Evolutionary conservation across 2,113 vertebrate species (phyloP).

Genomic region (Dinomys branickii): DNA sequence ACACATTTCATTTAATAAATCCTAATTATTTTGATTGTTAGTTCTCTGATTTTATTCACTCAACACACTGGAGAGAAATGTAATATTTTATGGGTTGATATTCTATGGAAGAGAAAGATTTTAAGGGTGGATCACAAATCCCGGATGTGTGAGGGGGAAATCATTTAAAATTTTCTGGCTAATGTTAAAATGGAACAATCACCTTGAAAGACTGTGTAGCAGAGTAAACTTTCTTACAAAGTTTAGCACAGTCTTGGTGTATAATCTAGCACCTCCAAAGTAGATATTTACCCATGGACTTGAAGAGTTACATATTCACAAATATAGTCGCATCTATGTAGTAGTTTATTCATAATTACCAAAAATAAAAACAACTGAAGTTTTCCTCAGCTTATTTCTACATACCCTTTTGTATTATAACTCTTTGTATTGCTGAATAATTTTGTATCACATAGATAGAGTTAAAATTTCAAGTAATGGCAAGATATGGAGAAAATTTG

Average conservation of each 20-base stretch:
- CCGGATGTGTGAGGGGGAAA: rapidly evolving
- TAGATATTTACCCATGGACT: not conserved
- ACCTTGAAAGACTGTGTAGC: not conserved
- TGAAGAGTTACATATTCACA: not conserved
- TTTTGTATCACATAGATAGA: too few relatives aligned
- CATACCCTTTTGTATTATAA: too few relatives aligned
- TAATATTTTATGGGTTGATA: not conserved
- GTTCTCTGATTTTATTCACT: not conserved
- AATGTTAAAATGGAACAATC: not conserved
- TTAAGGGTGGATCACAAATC: not conserved
- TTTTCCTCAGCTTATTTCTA: too few relatives aligned
- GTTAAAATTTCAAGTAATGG: not conserved
- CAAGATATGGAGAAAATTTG: not conserved
- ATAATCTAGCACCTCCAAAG: not conserved
- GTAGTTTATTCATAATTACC: not conserved
- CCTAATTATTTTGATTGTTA: not conserved
- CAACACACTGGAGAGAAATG: not conserved
- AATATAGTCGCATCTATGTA: not conserved
- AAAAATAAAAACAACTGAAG: not conserved
- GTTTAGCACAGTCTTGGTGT: not conserved
- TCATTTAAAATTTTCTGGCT: not conserved
- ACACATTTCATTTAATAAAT: not conserved
- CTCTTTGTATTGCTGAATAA: too few relatives aligned
- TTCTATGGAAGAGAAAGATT: not conserved
- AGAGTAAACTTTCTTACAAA: not conserved